Percentiles rank a stretch among this genome's conserved stretches.
These are phyloP conservation scores for Rhinatrema bivittatum DNA, from an alignment of 2,797 vertebrate genomes.

Conservation along the genomic window DNA sequence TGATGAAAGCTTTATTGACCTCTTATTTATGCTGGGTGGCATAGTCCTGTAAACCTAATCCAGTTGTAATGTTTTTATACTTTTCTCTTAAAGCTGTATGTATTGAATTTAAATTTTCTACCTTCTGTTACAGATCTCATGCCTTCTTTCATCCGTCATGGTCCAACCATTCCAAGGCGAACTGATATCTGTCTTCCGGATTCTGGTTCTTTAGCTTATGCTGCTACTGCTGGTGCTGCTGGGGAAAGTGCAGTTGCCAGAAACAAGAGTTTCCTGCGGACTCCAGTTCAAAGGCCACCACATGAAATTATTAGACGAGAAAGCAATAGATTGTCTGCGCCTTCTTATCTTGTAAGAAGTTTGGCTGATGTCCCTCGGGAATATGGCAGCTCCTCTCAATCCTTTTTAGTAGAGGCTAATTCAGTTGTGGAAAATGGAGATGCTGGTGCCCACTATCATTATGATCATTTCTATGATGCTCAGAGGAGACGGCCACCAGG, in stretches of 20 bases:
- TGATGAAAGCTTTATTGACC: no score
- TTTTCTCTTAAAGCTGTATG: no score
- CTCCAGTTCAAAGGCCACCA: slow-evolving; percentile 68
- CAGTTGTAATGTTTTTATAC: no score
- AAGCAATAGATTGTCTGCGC: slow-evolving; percentile 87
- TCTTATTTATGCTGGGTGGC: no score
- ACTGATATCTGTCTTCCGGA: slow-evolving; percentile 79
- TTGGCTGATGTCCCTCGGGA: slow-evolving; percentile 80
- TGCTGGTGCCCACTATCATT: slow-evolving; percentile 66
- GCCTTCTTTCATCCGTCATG: slow-evolving; percentile 96
- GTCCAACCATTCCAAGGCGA: slow-evolving; percentile 89
- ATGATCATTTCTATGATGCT: slow-evolving; percentile 79
- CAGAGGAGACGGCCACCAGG: slow-evolving; percentile 64
- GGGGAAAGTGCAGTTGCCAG: slow-evolving; percentile 69
- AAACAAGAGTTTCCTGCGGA: slow-evolving; percentile 82
- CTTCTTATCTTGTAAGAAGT: slow-evolving; percentile 78
- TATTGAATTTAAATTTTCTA: no score
- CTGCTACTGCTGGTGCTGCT: slow-evolving; percentile 8
- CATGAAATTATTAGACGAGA: slow-evolving; percentile 86
- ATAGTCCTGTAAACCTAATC: no score
- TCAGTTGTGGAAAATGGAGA: slow-evolving; percentile 83
- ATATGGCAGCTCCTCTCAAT: slow-evolving; percentile 78
- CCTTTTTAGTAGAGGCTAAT: slow-evolving; percentile 74
- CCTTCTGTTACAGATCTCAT: slow-evolving; percentile 73
- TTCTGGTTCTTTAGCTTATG: slow-evolving; percentile 27